A percentile compares a stretch with the other conserved stretches of the same genome.
These are phyloP conservation scores for Drosophila malerkotliana DNA, from an alignment of 1,140 invertebrate species.

Conservation along the genomic window DNA sequence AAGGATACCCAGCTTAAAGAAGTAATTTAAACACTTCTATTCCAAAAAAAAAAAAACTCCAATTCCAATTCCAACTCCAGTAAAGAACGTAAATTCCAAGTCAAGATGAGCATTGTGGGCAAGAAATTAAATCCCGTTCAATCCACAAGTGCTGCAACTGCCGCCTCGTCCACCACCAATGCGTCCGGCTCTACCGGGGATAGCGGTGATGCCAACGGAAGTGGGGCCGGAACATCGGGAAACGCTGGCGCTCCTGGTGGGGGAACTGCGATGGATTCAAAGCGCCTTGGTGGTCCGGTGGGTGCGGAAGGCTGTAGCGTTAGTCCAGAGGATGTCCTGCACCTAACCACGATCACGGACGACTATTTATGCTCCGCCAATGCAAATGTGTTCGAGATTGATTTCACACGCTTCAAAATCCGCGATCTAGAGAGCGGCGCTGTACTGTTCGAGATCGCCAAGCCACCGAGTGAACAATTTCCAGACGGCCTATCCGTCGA, in stretches of 20 bases:
- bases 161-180: slow-evolving; percentile 6
- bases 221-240: slow-evolving; percentile 12
- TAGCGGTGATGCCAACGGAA: slow-evolving; percentile 10
- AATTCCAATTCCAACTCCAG: background rate
- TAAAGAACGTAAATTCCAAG: background rate
- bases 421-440: slow-evolving; percentile 96
- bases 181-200: slow-evolving; percentile 16
- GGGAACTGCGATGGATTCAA: slow-evolving; percentile 9
- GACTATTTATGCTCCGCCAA: slow-evolving; percentile 96
- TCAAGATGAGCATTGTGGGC: slow-evolving; percentile 69
- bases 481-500: slow-evolving; percentile 86
- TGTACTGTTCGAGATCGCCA: slow-evolving; percentile 98
- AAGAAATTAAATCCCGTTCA: slow-evolving; percentile 74
- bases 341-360: slow-evolving; percentile 87
- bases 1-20: slow-evolving; percentile 16
- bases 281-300: slow-evolving; percentile 21
- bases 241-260: slow-evolving; percentile 13
- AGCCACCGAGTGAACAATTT: slow-evolving; percentile 89
- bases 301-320: slow-evolving; percentile 73
- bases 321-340: slow-evolving; percentile 87
- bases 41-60: too few relatives aligned
- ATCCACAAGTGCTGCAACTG: slow-evolving; percentile 26
- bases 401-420: slow-evolving; percentile 99
- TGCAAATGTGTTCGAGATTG: slow-evolving; percentile 98
- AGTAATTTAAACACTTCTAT: background rate